These are phyloP conservation scores for Hemibagrus wyckioides DNA, from an alignment of 2,113 vertebrate genomes.

Conservation along the genomic window DNA sequence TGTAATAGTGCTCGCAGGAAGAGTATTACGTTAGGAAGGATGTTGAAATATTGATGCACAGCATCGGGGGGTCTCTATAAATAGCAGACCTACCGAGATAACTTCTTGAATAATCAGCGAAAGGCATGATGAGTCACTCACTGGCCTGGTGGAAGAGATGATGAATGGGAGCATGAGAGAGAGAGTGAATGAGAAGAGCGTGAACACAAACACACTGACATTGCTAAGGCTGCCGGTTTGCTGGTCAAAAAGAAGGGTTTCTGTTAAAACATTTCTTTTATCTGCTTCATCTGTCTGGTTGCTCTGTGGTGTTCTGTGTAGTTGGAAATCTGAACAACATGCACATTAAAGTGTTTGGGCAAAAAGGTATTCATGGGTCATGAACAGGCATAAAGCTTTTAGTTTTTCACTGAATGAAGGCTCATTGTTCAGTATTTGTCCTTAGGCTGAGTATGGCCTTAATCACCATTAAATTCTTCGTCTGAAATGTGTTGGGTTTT, in stretches of 20 bases:
- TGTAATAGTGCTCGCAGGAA: slow-evolving; percentile 48
- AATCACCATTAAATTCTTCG: slow-evolving; percentile 14
- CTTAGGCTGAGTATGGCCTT: slow-evolving; percentile 4
- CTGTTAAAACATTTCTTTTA: background rate
- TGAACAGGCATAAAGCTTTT: background rate
- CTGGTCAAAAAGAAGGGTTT: background rate
- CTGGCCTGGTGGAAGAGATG: slow-evolving; percentile 38
- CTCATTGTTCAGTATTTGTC: background rate
- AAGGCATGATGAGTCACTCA: slow-evolving; percentile 76
- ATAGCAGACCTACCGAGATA: slow-evolving; percentile 68
- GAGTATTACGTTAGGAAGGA: slow-evolving; percentile 58
- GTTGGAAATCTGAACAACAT: background rate
- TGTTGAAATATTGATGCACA: slow-evolving; percentile 65
- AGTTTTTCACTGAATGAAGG: background rate
- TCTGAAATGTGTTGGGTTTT: background rate
- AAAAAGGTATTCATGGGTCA: background rate
- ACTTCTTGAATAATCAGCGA: slow-evolving; percentile 72
- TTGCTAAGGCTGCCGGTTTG: background rate
- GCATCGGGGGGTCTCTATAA: slow-evolving; percentile 63
- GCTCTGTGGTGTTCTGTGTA: background rate
- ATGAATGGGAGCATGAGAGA: slow-evolving; percentile 54
- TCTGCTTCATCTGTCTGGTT: background rate
- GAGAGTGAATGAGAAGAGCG: slow-evolving; percentile 10
- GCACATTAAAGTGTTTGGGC: background rate
- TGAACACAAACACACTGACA: background rate